Percentiles rank a stretch among this genome's conserved stretches.
Conservation (phyloP, 2,797 vertebrate species). For the Echeneis naucrates region DNA sequence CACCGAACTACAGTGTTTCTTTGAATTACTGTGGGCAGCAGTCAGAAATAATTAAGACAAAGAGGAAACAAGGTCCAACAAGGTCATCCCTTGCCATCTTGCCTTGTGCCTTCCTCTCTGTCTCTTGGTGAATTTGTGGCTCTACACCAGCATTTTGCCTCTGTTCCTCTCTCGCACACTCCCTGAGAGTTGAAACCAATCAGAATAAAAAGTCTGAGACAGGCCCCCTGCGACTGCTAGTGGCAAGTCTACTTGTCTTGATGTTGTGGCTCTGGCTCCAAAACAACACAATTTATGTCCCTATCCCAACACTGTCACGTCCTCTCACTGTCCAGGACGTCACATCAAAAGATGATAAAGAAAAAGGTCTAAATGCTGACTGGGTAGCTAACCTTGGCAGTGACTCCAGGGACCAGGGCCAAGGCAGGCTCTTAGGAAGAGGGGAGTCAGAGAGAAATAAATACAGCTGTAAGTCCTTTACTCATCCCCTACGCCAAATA, state of each 20-base stretch:
- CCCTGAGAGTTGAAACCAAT: constrained; percentile 33
- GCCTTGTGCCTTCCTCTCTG: neutral
- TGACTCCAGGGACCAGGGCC: constrained; percentile 40
- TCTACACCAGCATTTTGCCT: neutral
- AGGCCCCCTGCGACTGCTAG: constrained; percentile 14
- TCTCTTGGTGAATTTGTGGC: neutral
- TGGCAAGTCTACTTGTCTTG: constrained; percentile 11
- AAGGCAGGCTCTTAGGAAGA: constrained; percentile 37
- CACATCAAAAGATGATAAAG: constrained; percentile 36
- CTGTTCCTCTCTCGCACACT: constrained; percentile 21
- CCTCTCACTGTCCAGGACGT: constrained; percentile 22
- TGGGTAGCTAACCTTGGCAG: constrained; percentile 57
- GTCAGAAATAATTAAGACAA: constrained; percentile 1
- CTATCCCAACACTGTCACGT: constrained; percentile 38
- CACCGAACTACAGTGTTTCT: constrained; percentile 7
- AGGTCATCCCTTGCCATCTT: neutral
- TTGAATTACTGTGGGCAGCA: neutral
- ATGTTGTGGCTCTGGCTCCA: constrained; percentile 23
- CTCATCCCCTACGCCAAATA: constrained; percentile 43
- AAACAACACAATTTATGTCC: constrained; percentile 53
- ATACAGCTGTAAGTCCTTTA: constrained; percentile 57
- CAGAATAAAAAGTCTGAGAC: constrained; percentile 42
- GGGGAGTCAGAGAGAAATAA: constrained; percentile 25
- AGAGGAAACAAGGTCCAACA: constrained; percentile 11
- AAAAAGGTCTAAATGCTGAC: constrained; percentile 54